Conservation (phyloP, 2,888 invertebrate genomes). For the Dryococelus australis region DNA sequence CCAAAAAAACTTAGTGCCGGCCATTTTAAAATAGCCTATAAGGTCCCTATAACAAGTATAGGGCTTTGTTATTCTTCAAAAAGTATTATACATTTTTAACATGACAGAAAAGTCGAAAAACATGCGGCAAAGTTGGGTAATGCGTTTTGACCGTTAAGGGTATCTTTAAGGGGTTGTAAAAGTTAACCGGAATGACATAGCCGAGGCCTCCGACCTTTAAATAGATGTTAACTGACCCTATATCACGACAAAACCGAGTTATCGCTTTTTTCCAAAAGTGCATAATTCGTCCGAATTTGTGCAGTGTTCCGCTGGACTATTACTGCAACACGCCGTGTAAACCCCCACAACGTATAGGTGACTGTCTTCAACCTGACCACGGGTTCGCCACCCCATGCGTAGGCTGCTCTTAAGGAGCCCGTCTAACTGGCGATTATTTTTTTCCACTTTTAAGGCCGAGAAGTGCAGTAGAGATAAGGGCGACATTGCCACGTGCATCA, state of each 20-base stretch:
- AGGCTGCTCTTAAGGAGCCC: too few species aligned
- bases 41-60: background rate
- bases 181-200: background rate
- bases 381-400: too few species aligned
- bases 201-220: background rate
- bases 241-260: background rate
- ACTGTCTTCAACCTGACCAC: too few species aligned
- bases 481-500: too few species aligned
- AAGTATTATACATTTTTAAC: background rate
- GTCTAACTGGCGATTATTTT: too few species aligned
- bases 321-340: too few species aligned
- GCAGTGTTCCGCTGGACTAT: too few species aligned
- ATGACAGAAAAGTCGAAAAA: conserved; percentile 4
- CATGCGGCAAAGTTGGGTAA: background rate
- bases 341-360: too few species aligned
- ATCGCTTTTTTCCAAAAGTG: conserved; percentile 12
- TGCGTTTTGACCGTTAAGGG: background rate
- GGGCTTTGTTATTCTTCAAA: background rate
- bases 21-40: background rate
- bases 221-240: background rate
- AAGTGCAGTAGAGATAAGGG: too few species aligned
- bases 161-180: conserved; percentile 9
- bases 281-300: background rate
- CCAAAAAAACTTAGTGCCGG: background rate
- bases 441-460: too few species aligned